Percentiles rank a stretch among this genome's conserved stretches.
phyloP scores from a whole-genome alignment of 2,113 vertebrate species.

The Rhea americana region DNA sequence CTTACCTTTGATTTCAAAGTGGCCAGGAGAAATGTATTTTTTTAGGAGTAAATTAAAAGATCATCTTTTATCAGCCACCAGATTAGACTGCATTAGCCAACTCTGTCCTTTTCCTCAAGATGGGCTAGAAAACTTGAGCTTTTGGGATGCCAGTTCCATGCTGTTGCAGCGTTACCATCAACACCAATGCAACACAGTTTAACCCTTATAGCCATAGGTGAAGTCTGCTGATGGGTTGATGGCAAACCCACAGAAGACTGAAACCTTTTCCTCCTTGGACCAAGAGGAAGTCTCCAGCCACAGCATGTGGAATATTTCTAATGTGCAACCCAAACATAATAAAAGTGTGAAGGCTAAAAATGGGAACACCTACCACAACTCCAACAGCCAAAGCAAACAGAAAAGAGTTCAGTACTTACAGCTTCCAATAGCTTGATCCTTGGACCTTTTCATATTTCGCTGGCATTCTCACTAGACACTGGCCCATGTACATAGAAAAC shows the following conservation, averaged over 20 bases:
- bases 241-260: neutral
- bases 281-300: neutral
- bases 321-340: neutral
- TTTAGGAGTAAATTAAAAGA: neutral
- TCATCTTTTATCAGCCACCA: neutral
- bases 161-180: neutral
- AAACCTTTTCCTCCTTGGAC: neutral
- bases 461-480: neutral
- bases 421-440: conserved; percentile 6
- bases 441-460: neutral
- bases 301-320: conserved; percentile 22
- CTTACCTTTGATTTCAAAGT: neutral
- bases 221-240: neutral
- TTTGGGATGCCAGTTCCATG: neutral
- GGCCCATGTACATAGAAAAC: neutral
- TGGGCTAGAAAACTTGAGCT: neutral
- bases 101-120: neutral
- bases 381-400: conserved; percentile 26
- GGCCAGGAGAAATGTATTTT: neutral
- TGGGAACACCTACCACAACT: conserved; percentile 27
- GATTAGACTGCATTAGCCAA: neutral
- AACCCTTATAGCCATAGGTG: neutral
- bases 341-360: conserved; percentile 31
- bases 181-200: neutral
- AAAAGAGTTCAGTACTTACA: neutral